Percentiles rank a stretch among this genome's conserved stretches.
phyloP scores from a whole-genome alignment of 2,113 vertebrate species.

The Brienomyrus brachyistius region DNA sequence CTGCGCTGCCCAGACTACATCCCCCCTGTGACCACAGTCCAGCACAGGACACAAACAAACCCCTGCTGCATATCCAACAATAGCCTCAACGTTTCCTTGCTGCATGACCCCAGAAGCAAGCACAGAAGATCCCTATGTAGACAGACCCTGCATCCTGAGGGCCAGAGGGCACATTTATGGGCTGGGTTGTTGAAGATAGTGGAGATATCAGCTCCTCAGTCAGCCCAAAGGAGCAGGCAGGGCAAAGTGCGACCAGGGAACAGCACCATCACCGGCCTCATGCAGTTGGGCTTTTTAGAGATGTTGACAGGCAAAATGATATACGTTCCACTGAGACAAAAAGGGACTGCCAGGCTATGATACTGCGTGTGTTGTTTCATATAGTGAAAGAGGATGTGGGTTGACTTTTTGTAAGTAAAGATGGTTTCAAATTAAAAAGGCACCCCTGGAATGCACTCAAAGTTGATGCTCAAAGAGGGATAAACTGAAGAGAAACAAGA shows the following conservation, averaged over 20 bases:
- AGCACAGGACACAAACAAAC: neutral
- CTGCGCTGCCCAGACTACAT: neutral
- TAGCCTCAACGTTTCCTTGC: neutral
- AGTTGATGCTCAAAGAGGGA: neutral
- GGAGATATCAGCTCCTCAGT: neutral
- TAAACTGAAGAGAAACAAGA: neutral
- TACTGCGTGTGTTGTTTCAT: neutral
- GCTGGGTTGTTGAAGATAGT: neutral
- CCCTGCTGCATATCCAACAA: neutral
- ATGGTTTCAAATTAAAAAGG: neutral
- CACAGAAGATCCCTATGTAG: neutral
- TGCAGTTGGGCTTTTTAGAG: neutral
- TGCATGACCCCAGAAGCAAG: neutral
- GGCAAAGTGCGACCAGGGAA: neutral
- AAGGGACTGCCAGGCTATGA: neutral
- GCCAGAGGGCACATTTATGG: neutral
- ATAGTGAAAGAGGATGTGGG: neutral
- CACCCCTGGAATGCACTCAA: neutral
- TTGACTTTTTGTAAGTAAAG: neutral
- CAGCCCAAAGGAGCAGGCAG: neutral
- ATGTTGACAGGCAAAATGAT: neutral
- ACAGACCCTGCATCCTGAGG: neutral
- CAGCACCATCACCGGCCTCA: neutral
- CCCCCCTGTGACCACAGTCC: neutral
- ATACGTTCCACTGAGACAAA: neutral